These are phyloP conservation scores for Temnothorax curvispinosus DNA, from an alignment of 1,140 invertebrate genomes.

Conservation along the genomic window DNA sequence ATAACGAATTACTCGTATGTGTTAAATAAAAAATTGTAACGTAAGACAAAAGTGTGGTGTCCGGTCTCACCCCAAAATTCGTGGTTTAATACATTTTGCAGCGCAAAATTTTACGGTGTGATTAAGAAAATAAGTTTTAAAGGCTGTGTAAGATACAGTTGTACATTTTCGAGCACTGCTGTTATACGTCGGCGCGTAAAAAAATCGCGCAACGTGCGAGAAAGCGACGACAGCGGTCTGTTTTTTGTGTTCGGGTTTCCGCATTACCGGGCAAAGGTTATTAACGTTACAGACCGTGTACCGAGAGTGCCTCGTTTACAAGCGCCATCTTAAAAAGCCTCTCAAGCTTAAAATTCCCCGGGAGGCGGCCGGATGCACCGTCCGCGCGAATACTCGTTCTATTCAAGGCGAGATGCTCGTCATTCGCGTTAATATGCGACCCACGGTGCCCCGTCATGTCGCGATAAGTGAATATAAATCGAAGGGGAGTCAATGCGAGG, in stretches of 20 bases:
- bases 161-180: neutral
- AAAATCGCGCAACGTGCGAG: neutral
- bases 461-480: slow-evolving; percentile 48
- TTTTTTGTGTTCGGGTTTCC: slow-evolving; percentile 36
- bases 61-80: neutral
- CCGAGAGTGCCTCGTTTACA: slow-evolving; percentile 45
- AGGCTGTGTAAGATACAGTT: neutral
- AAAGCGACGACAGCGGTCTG: neutral
- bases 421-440: slow-evolving; percentile 52
- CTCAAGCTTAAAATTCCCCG: slow-evolving; percentile 37
- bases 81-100: neutral
- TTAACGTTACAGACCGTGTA: neutral
- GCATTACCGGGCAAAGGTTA: slow-evolving; percentile 42
- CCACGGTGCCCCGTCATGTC: neutral
- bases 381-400: slow-evolving; percentile 24
- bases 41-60: neutral
- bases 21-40: neutral
- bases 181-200: neutral
- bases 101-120: neutral
- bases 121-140: slow-evolving; percentile 11
- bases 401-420: slow-evolving; percentile 34
- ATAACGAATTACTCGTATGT: neutral
- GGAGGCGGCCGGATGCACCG: neutral
- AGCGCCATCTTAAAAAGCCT: slow-evolving; percentile 37
- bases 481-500: slow-evolving; percentile 9